These are phyloP conservation scores for Leptinotarsa defecta DNA, from an alignment of 1,140 invertebrate species.

Conservation along the genomic window DNA sequence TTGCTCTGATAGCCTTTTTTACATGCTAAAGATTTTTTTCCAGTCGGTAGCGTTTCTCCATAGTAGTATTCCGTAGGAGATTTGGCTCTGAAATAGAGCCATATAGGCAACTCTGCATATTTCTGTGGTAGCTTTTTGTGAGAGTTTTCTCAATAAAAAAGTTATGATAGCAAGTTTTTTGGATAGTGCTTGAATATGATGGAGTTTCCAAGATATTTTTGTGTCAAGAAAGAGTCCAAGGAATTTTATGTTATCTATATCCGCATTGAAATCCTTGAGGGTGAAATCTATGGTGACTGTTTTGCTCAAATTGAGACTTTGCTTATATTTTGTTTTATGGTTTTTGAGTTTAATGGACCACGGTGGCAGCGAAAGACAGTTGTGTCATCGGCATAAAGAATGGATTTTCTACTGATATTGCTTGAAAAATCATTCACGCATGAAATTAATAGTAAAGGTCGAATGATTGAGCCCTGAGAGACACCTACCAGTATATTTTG, in stretches of 20 bases:
- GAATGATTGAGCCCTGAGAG: background rate
- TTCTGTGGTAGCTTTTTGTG: constrained; percentile 18
- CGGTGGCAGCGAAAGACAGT: constrained; percentile 11
- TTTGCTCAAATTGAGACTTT: background rate
- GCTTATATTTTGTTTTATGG: constrained; percentile 4
- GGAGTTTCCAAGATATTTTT: constrained; percentile 13
- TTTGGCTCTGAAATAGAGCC: background rate
- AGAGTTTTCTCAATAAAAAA: constrained; percentile 13
- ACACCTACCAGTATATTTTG: background rate
- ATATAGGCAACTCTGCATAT: constrained; percentile 14
- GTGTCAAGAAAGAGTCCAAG: constrained; percentile 8
- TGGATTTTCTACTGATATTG: background rate
- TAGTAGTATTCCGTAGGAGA: constrained; percentile 3
- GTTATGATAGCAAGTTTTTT: background rate
- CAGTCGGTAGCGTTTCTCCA: background rate
- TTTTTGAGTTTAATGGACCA: constrained; percentile 10
- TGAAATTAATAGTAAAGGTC: background rate
- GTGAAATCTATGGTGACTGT: background rate
- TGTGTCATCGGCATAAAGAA: constrained; percentile 11
- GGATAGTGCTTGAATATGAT: background rate
- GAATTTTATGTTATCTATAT: constrained; percentile 18
- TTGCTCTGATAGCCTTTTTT: constrained; percentile 11
- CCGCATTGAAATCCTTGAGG: background rate
- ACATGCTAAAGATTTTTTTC: background rate
- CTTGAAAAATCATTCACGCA: background rate